Evolutionary conservation across 1,140 invertebrate genomes (phyloP).

Genomic region (Chelonus insularis): DNA sequence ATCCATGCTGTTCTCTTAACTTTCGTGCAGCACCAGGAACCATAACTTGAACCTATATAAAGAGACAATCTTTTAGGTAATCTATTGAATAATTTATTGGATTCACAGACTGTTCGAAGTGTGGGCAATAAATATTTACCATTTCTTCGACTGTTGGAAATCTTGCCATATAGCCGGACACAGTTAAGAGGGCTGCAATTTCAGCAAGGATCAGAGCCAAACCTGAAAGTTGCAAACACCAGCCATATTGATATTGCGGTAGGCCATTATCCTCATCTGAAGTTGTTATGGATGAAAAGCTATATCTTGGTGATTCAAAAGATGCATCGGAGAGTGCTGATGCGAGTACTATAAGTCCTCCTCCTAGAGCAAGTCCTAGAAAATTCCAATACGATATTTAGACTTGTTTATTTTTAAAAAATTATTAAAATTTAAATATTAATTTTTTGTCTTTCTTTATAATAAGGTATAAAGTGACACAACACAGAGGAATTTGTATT

Average conservation of each 20-base stretch:
- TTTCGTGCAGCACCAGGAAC: slow-evolving; percentile 67
- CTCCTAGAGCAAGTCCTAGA: slow-evolving; percentile 67
- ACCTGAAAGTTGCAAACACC: slow-evolving; percentile 72
- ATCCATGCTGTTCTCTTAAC: slow-evolving; percentile 59
- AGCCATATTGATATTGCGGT: slow-evolving; percentile 70
- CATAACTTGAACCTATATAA: slow-evolving; percentile 62
- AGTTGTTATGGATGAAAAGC: slow-evolving; percentile 49
- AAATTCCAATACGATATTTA: slow-evolving; percentile 7
- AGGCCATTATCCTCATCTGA: slow-evolving; percentile 49
- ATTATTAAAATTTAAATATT: neutral
- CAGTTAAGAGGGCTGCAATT: slow-evolving; percentile 67
- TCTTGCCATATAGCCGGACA: slow-evolving; percentile 67
- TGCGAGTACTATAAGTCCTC: slow-evolving; percentile 67
- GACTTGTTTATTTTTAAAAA: neutral
- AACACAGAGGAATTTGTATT: too few relatives aligned
- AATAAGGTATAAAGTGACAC: too few relatives aligned
- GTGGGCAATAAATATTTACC: slow-evolving; percentile 50
- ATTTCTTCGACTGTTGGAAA: slow-evolving; percentile 69
- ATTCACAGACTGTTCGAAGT: too few relatives aligned
- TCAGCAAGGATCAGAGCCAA: slow-evolving; percentile 69
- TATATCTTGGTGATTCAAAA: slow-evolving; percentile 57
- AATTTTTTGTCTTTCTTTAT: too few relatives aligned
- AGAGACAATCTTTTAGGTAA: too few relatives aligned
- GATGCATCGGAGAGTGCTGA: slow-evolving; percentile 67
- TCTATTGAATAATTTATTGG: too few relatives aligned